These are phyloP conservation scores for Oscheius sp. DNA, from an alignment of 2,888 invertebrate species.

Conservation along the genomic window DNA sequence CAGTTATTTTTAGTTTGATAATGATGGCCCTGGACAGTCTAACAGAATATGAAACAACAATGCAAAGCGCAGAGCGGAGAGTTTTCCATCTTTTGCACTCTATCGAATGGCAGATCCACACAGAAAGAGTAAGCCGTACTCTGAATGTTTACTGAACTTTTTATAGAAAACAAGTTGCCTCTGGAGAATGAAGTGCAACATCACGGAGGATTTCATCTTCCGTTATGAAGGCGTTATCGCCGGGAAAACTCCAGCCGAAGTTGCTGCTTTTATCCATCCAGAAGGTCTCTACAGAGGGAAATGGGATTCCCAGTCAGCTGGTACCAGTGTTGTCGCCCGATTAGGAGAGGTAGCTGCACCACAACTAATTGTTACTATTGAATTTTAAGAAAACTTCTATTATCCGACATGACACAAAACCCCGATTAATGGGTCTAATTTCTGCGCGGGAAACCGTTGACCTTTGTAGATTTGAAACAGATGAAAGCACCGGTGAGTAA, in stretches of 20 bases:
- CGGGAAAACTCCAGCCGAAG: conserved; percentile 48
- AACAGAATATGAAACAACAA: conserved; percentile 42
- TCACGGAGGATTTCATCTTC: conserved; percentile 52
- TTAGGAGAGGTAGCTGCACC: conserved; percentile 34
- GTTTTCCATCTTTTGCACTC: conserved; percentile 54
- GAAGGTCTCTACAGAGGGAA: conserved; percentile 50
- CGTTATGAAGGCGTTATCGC: conserved; percentile 51
- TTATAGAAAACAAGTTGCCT: conserved; percentile 50
- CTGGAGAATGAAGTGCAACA: conserved; percentile 52
- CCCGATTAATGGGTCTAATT: conserved; percentile 50
- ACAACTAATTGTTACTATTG: background rate
- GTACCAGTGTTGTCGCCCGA: conserved; percentile 44
- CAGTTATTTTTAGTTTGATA: background rate
- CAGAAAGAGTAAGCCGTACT: conserved; percentile 40
- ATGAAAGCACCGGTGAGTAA: conserved; percentile 43
- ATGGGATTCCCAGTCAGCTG: conserved; percentile 55
- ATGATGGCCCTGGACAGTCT: conserved; percentile 25
- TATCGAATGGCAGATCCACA: conserved; percentile 51
- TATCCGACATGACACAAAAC: conserved; percentile 51
- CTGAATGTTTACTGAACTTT: background rate
- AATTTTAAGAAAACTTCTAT: conserved; percentile 48
- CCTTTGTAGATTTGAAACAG: conserved; percentile 47
- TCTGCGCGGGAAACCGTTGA: conserved; percentile 52
- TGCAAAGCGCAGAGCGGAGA: conserved; percentile 48
- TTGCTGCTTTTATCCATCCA: conserved; percentile 54